Conservation (phyloP, 2,888 invertebrate species). For the Heliconius hortense region DNA sequence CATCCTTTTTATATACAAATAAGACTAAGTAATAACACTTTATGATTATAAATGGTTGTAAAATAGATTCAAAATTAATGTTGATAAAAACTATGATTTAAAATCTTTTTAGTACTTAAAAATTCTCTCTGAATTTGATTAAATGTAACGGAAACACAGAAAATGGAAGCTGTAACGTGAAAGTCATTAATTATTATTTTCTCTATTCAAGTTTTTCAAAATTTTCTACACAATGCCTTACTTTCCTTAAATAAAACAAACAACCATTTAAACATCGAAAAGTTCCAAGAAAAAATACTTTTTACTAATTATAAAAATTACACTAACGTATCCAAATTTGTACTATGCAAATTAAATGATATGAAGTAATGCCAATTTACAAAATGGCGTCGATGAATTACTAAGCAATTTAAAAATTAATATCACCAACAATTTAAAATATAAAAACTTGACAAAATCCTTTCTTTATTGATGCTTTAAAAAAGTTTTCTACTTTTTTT, state of each 20-base stretch:
- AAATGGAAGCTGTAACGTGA: neutral
- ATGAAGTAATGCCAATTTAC: neutral
- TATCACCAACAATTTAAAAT: neutral
- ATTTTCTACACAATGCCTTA: neutral
- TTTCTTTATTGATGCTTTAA: constrained; percentile 1
- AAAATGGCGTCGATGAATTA: neutral
- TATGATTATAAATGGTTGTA: neutral
- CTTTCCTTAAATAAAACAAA: neutral
- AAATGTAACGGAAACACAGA: neutral
- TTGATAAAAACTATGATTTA: neutral
- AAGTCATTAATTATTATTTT: neutral
- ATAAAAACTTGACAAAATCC: neutral
- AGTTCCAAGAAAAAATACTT: neutral
- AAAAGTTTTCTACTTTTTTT: constrained; percentile 1
- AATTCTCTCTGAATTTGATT: constrained; percentile 3
- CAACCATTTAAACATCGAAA: neutral
- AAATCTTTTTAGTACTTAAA: neutral
- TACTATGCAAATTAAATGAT: constrained; percentile 43
- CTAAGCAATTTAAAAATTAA: neutral
- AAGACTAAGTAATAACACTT: neutral
- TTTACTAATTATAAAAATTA: constrained; percentile 25
- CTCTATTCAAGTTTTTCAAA: neutral
- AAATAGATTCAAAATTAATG: neutral
- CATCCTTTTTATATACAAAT: neutral
- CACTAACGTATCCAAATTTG: constrained; percentile 41